These are phyloP conservation scores for Burhinus oedicnemus DNA, from an alignment of 2,113 vertebrate species.

Conservation along the genomic window DNA sequence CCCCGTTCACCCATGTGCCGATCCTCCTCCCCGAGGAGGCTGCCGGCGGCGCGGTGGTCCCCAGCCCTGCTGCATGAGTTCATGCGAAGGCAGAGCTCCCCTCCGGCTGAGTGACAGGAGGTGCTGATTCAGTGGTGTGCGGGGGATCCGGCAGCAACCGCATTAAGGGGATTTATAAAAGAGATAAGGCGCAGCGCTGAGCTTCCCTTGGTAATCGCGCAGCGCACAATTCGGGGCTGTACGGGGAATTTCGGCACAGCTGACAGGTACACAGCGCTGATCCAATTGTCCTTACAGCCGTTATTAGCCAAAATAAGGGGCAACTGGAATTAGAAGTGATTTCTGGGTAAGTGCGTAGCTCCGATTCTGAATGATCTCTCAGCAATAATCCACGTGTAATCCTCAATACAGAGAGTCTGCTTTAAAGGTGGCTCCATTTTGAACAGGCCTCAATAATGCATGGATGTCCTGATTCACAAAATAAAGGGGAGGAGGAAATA, in stretches of 20 bases:
- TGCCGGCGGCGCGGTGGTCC: accelerated
- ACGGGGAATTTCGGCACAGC: neutral
- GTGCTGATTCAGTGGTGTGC: neutral
- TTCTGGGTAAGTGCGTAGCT: conserved; percentile 28
- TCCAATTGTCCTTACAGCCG: conserved; percentile 36
- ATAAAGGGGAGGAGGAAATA: neutral
- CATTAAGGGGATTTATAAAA: neutral
- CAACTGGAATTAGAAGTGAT: conserved; percentile 47
- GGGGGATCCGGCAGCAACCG: neutral
- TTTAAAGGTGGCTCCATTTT: conserved; percentile 12
- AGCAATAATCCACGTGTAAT: conserved; percentile 53
- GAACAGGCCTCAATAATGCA: neutral
- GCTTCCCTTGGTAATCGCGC: neutral
- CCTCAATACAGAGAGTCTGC: neutral
- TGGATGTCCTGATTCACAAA: neutral
- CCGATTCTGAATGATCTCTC: conserved; percentile 17
- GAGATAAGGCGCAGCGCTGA: neutral
- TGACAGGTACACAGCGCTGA: conserved; percentile 45
- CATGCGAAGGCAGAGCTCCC: neutral
- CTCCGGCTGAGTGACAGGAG: neutral
- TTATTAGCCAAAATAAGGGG: conserved; percentile 52
- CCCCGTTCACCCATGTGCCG: neutral
- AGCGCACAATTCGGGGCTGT: neutral
- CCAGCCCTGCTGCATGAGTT: neutral
- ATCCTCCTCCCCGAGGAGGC: neutral